phyloP scores from a whole-genome alignment of 2,113 vertebrate species.

The Orientallactaga bullata region DNA sequence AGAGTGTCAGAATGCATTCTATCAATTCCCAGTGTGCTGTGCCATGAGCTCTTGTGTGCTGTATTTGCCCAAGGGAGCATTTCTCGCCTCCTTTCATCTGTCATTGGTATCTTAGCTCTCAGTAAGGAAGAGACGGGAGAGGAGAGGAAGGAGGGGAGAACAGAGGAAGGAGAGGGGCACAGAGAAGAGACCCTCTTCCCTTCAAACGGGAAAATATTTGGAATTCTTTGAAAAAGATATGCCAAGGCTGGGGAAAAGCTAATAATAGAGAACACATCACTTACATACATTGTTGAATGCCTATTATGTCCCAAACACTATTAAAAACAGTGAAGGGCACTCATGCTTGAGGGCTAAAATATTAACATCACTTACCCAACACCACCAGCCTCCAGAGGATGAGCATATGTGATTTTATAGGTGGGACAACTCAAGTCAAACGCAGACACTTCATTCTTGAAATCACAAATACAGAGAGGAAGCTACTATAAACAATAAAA shows the following conservation, averaged over 20 bases:
- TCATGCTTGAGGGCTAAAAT: neutral
- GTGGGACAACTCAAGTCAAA: neutral
- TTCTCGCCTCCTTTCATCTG: neutral
- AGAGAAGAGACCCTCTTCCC: neutral
- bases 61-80: neutral
- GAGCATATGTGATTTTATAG: neutral
- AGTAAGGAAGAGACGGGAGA: neutral
- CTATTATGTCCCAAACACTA: neutral
- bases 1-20: neutral
- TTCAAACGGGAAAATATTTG: neutral
- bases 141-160: too few relatives aligned
- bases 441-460: neutral
- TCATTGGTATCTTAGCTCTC: neutral
- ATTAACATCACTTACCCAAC: neutral
- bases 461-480: conserved; percentile 9
- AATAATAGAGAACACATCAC: neutral
- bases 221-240: neutral
- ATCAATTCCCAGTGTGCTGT: neutral
- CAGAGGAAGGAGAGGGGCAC: too few relatives aligned
- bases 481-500: neutral
- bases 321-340: fast-evolving
- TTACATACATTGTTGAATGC: neutral
- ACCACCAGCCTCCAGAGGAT: neutral
- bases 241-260: neutral
- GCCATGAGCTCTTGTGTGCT: neutral